These are phyloP conservation scores for Porites divaricata DNA, from an alignment of 92 coral and sea anemone species.

Conservation along the genomic window DNA sequence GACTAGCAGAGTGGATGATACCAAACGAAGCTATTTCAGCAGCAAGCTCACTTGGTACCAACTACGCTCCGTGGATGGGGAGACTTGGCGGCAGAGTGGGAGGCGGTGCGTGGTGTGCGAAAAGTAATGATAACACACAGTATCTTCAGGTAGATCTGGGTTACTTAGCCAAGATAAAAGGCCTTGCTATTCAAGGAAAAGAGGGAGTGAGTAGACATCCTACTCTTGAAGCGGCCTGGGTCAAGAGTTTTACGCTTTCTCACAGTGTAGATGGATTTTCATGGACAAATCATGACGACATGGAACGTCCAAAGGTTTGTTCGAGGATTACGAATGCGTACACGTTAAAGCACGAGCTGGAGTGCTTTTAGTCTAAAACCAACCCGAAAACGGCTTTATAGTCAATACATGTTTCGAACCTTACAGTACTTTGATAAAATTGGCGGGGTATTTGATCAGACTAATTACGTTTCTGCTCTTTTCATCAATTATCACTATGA, in stretches of 20 bases:
- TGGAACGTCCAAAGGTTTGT: conserved; percentile 49
- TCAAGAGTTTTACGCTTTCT: conserved; percentile 42
- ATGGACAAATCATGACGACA: conserved; percentile 43
- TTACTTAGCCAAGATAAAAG: conserved; percentile 44
- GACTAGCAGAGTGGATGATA: conserved; percentile 56
- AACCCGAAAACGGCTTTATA: no score
- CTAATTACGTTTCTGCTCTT: no score
- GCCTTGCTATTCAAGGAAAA: conserved; percentile 73
- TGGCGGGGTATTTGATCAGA: no score
- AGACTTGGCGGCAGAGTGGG: conserved; percentile 59
- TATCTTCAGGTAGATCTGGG: conserved; percentile 81
- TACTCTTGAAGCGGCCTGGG: conserved; percentile 65
- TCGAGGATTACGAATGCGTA: not conserved
- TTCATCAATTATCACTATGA: no score
- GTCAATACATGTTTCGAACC: no score
- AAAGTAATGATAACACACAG: conserved; percentile 42
- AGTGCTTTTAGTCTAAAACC: no score
- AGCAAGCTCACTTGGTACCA: conserved; percentile 61
- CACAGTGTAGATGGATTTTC: conserved; percentile 43
- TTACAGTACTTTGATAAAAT: no score
- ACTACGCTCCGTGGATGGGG: conserved; percentile 80
- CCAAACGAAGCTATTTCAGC: conserved; percentile 68
- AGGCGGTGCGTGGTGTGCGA: conserved; percentile 85
- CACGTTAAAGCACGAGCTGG: no score
- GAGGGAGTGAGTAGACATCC: conserved; percentile 50